Evolutionary conservation across 2,888 invertebrate species (phyloP).

Genomic region (Alitta virens): DNA sequence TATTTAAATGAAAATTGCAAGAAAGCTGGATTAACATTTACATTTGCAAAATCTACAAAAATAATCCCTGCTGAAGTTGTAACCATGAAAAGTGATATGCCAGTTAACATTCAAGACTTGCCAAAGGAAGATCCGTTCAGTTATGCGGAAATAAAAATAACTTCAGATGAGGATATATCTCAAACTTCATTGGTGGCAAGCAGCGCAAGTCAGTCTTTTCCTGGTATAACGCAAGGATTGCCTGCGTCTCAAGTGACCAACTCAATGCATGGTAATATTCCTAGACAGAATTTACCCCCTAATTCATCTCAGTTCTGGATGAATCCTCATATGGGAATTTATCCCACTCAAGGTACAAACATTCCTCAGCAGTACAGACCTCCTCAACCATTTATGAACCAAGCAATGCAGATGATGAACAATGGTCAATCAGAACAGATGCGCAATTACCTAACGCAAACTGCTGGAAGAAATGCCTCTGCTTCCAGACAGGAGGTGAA

Average conservation of each 20-base stretch:
- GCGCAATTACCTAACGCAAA: no score
- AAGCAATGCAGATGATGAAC: no score
- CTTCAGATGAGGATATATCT: constrained; percentile 4
- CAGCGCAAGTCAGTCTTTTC: neutral
- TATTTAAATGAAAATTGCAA: constrained; percentile 47
- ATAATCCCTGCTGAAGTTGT: constrained; percentile 28
- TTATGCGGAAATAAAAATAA: constrained; percentile 41
- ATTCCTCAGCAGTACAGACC: neutral
- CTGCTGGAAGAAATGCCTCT: no score
- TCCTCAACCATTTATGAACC: neutral
- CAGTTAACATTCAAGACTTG: constrained; percentile 40
- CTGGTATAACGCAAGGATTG: no score
- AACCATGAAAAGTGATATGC: constrained; percentile 1
- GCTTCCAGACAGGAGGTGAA: no score
- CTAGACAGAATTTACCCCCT: neutral
- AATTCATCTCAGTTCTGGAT: constrained; percentile 4
- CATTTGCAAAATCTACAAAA: constrained; percentile 43
- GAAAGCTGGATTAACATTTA: constrained; percentile 45
- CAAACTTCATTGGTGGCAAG: neutral
- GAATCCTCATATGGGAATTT: constrained; percentile 15
- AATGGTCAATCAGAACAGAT: no score
- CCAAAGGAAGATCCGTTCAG: constrained; percentile 48
- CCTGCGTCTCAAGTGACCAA: no score
- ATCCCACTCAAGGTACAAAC: neutral
- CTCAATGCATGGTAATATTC: no score